phyloP scores from a whole-genome alignment of 1,140 invertebrate genomes.

The Reticulitermes speratus region DNA sequence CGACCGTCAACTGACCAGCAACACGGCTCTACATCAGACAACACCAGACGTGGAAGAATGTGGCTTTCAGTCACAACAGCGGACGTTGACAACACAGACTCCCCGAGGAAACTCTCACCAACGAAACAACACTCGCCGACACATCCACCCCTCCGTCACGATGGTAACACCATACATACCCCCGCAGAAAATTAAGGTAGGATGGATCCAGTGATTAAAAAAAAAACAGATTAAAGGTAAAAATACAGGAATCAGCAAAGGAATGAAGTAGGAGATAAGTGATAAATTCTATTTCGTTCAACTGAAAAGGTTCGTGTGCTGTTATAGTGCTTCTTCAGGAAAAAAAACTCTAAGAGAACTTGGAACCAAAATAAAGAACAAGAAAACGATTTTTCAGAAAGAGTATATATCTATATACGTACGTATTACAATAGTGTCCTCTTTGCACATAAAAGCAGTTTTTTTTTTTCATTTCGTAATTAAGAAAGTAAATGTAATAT shows the following conservation, averaged over 20 bases:
- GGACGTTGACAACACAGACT: background rate
- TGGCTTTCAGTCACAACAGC: background rate
- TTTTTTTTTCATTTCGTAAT: slow-evolving; percentile 30
- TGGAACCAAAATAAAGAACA: slow-evolving; percentile 23
- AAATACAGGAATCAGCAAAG: background rate
- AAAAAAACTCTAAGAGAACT: background rate
- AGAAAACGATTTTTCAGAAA: slow-evolving; percentile 27
- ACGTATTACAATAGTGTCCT: slow-evolving; percentile 31
- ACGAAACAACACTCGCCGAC: background rate
- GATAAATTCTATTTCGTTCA: slow-evolving; percentile 29
- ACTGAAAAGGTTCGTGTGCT: background rate
- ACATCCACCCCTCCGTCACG: background rate
- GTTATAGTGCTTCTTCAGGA: slow-evolving; percentile 27
- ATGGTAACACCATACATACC: background rate
- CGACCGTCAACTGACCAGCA: slow-evolving; percentile 2
- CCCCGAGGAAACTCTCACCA: background rate
- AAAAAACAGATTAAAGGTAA: slow-evolving; percentile 12
- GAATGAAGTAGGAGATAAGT: background rate
- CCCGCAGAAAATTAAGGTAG: slow-evolving; percentile 29
- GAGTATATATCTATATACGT: slow-evolving; percentile 23
- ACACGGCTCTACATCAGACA: background rate
- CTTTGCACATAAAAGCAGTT: slow-evolving; percentile 25
- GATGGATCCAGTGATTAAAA: slow-evolving; percentile 26
- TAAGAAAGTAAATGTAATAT: slow-evolving; percentile 20
- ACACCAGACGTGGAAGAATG: slow-evolving; percentile 6